These are phyloP conservation scores for Drosophila paulistorum DNA, from an alignment of 1,140 invertebrate species.

Conservation along the genomic window DNA sequence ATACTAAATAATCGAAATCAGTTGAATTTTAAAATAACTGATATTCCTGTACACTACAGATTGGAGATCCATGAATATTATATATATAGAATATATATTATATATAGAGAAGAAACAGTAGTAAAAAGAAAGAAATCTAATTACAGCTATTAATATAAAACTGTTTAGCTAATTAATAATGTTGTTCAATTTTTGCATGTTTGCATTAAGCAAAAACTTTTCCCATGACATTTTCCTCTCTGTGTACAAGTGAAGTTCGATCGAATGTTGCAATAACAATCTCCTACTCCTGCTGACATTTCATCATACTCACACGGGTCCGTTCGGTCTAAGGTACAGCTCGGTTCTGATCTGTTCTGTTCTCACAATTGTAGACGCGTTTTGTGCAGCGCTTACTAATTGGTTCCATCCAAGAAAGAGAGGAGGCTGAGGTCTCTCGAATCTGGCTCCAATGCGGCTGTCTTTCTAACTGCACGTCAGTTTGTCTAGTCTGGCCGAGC, in stretches of 20 bases:
- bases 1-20: too few relatives aligned
- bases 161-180: background rate
- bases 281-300: conserved; percentile 49
- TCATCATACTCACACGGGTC: conserved; percentile 75
- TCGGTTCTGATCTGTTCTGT: conserved; percentile 26
- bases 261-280: too few relatives aligned
- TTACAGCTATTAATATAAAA: background rate
- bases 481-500: conserved; percentile 48
- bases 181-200: background rate
- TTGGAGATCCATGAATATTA: too few relatives aligned
- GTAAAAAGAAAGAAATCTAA: too few relatives aligned
- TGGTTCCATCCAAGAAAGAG: conserved; percentile 58
- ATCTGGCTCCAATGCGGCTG: conserved; percentile 68
- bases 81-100: too few relatives aligned
- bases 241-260: background rate
- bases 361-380: conserved; percentile 72
- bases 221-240: conserved; percentile 13
- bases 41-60: too few relatives aligned
- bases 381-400: conserved; percentile 78
- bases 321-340: conserved; percentile 56
- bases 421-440: conserved; percentile 21
- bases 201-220: background rate
- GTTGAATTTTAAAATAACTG: too few relatives aligned
- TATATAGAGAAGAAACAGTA: background rate
- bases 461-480: conserved; percentile 71